Percentiles rank a stretch among this genome's conserved stretches.
phyloP scores from a whole-genome alignment of 2,888 invertebrate species.

The Dexiosoma caninum region DNA sequence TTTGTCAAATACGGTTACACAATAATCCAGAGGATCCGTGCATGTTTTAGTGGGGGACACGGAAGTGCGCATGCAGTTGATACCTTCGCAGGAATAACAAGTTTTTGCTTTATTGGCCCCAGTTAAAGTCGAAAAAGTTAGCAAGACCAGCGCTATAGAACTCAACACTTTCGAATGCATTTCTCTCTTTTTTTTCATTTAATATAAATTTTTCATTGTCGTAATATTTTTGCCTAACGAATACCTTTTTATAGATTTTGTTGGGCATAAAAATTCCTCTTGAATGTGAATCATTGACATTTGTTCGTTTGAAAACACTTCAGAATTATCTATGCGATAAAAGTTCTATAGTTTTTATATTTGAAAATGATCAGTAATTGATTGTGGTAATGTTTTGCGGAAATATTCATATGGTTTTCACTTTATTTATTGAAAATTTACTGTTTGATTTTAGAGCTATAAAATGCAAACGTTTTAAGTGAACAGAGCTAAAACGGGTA shows the following conservation, averaged over 20 bases:
- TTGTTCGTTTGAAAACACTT: conserved; percentile 14
- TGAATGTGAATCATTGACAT: conserved; percentile 2
- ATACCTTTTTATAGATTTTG: conserved; percentile 52
- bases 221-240: background rate
- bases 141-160: background rate
- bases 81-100: conserved; percentile 72
- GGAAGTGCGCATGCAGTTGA: conserved; percentile 71
- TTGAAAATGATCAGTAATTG: background rate
- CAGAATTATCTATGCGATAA: conserved; percentile 47
- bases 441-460: no score
- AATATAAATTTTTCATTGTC: background rate
- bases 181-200: background rate
- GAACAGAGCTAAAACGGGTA: no score
- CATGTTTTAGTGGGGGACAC: conserved; percentile 66
- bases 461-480: no score
- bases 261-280: background rate
- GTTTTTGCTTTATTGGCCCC: conserved; percentile 67
- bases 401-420: no score
- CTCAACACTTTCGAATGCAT: conserved; percentile 17
- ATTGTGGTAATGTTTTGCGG: no score
- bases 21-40: conserved; percentile 72
- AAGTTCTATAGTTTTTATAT: conserved; percentile 13
- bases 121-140: background rate
- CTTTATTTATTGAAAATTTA: no score
- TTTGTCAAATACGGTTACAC: conserved; percentile 73